Base-by-base conservation (phyloP, 1,140 invertebrate species). In the Drosophila ambigua region DNA sequence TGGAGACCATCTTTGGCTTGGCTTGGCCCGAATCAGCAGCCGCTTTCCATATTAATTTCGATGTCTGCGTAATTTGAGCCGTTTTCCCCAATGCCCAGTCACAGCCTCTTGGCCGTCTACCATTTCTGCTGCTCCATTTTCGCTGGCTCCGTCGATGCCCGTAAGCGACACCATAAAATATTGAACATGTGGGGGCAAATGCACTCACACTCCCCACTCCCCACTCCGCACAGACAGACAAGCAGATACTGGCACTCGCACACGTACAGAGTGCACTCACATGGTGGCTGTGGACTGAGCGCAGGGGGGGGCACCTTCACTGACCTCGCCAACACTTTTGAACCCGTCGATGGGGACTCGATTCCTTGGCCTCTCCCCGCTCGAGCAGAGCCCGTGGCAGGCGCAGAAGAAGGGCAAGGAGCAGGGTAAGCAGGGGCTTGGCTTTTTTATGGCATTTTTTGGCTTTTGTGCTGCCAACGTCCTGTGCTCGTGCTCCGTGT, bases 121-220 rank as follows among this genome's bases (percentile, higher is more conserved):
- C 41, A 46, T 41, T 58, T 67, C 4, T 68, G 63, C 41, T 46
- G 26, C 26, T 72, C 23, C 23, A 24, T 81, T 69, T 73, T 81
- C 78, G 59, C 48, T 48, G 50, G 43, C 50, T 68, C 46, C 60
- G 51, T 49, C 11, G 35, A 39, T 76, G 81, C 77, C 82, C 82
- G 82, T 79, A 87, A 87, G 82, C 75, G 82, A 88, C 83, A 87
- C 82, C 78, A 87, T 87, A 88, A 87, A 82, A 82, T 88, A 88
- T 82, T 82, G 79, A 82, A 82, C 74, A 60, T 79, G 80, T 68
- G 73, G 61, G 54, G 55, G 20, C 62, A 58, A 61, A 46, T 63
- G 61, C 59, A 66, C 44, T 31, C 23, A 24, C 23, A 24, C 23
- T 20, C 20, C 20, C 0, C 20, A 20, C 20, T 20, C n/a, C n/a